These are phyloP conservation scores for Thalassoma bifasciatum DNA, from an alignment of 2,113 vertebrate species.

Conservation along the genomic window DNA sequence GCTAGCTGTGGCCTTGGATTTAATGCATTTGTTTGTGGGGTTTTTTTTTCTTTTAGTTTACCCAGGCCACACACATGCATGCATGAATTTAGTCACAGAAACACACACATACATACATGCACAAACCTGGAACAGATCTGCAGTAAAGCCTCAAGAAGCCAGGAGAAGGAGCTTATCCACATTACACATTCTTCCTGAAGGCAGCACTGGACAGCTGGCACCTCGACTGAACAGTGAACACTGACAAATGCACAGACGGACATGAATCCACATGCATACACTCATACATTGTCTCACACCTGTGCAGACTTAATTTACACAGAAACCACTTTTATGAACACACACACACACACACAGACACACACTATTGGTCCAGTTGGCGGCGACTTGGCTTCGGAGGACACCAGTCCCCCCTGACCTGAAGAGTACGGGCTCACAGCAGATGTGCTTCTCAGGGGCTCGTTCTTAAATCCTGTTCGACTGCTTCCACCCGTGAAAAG, in stretches of 20 bases:
- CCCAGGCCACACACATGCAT: conserved; percentile 18
- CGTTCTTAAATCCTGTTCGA: conserved; percentile 76
- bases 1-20: conserved; percentile 36
- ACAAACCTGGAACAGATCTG: conserved; percentile 72
- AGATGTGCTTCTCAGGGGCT: conserved; percentile 70
- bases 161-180: conserved; percentile 73
- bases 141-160: conserved; percentile 62
- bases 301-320: conserved; percentile 22
- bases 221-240: conserved; percentile 41
- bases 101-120: conserved; percentile 12
- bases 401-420: conserved; percentile 28
- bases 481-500: conserved; percentile 62
- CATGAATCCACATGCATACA: conserved; percentile 29
- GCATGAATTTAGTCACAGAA: background rate
- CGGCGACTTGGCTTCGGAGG: conserved; percentile 35
- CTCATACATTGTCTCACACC: conserved; percentile 20
- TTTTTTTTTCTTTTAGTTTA: conserved; percentile 26
- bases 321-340: background rate
- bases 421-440: conserved; percentile 57
- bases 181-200: conserved; percentile 74
- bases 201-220: conserved; percentile 73
- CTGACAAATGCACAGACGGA: conserved; percentile 8
- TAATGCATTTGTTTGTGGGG: conserved; percentile 3
- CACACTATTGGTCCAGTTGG: conserved; percentile 48
- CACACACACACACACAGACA: background rate